Base-by-base conservation (phyloP, 2,797 vertebrate species). In the Lepilemur ruficaudatus region DNA sequence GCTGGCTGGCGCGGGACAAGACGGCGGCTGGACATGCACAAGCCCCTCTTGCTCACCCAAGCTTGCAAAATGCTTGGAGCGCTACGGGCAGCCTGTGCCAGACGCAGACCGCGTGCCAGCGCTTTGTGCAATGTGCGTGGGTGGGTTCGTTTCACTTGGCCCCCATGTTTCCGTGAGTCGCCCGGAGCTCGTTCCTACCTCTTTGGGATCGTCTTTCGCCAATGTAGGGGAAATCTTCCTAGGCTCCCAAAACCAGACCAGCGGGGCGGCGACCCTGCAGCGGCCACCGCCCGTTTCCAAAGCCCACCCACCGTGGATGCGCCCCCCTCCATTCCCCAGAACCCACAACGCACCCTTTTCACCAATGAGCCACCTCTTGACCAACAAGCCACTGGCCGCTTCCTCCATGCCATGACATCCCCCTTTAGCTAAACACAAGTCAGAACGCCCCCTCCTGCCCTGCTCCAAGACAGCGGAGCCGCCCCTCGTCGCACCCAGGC, bases 101-200 rank as follows among this genome's bases (percentile, higher is more conserved):
- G 84, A 22, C 5, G 4, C 59, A 0, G 23, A 72, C 69, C 23
- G 70, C 59, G 17, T 46, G 94, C 73, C 55, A 84, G 79, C 55
- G 91, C 93, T 96, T 85, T 93, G 96, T 93, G 89, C 55, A 10
- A 65, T 5, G 35, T 25, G 55, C 38, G 55, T 46, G 70, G 75
- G 9, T 80, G 70, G 52, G 63, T 59, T 84, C 38, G 0, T 63
- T 78, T 78, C 20, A 25, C 57, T 41, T 22, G 55, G 25, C n/a
- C 46, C 4, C 8, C 0, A 7, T 18, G 30, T 20, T 43, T 12
- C n/a, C 3, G 38, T 50, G 90, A 63, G 43, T 38, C 14, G 14
- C 20, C 22, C 5, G 0, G 38, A 15, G 20, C 85, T 86, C 83
- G 30, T 78, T 59, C n/a, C 85, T 35, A 30, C 88, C 30, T 73